A percentile compares a stretch with the other conserved stretches of the same genome.
These are phyloP conservation scores for Drepana falcataria DNA, from an alignment of 2,888 invertebrate species.

Conservation along the genomic window DNA sequence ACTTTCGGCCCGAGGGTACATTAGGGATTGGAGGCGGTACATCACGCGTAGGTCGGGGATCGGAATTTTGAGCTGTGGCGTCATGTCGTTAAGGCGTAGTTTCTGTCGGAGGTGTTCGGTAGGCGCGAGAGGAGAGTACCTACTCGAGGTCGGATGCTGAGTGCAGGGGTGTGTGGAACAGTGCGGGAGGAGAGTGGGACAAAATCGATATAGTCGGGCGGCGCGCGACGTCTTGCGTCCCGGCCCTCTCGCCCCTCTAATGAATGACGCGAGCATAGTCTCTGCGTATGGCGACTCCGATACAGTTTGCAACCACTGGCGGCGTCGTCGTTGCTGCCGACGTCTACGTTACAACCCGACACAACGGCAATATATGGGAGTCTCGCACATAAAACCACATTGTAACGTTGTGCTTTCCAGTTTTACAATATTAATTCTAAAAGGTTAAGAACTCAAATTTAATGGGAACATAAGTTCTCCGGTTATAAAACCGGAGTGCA, in stretches of 20 bases:
- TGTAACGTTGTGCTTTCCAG: background rate
- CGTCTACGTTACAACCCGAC: constrained; percentile 22
- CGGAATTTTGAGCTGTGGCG: constrained; percentile 71
- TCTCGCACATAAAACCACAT: constrained; percentile 36
- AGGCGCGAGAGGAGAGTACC: constrained; percentile 75
- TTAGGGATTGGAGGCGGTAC: constrained; percentile 59
- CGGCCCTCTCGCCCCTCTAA: constrained; percentile 65
- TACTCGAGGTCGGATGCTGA: constrained; percentile 77
- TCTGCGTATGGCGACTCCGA: constrained; percentile 70
- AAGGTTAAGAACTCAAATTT: too few species aligned
- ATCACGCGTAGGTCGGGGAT: constrained; percentile 37
- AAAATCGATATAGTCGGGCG: constrained; percentile 78
- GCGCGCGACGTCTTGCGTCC: constrained; percentile 75
- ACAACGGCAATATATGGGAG: constrained; percentile 32
- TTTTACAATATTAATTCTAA: too few species aligned
- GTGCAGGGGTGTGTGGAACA: constrained; percentile 56
- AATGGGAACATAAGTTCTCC: too few species aligned
- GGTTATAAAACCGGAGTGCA: too few species aligned
- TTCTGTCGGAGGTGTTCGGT: constrained; percentile 73
- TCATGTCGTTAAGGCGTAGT: constrained; percentile 71
- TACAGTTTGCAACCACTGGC: constrained; percentile 48
- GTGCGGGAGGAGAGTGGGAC: constrained; percentile 62
- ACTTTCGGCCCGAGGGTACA: constrained; percentile 72
- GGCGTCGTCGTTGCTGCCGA: constrained; percentile 18
- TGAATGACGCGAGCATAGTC: constrained; percentile 76